A percentile compares a stretch with the other conserved stretches of the same genome.
phyloP scores from a whole-genome alignment of 2,113 vertebrate genomes.

The Ictalurus punctatus region DNA sequence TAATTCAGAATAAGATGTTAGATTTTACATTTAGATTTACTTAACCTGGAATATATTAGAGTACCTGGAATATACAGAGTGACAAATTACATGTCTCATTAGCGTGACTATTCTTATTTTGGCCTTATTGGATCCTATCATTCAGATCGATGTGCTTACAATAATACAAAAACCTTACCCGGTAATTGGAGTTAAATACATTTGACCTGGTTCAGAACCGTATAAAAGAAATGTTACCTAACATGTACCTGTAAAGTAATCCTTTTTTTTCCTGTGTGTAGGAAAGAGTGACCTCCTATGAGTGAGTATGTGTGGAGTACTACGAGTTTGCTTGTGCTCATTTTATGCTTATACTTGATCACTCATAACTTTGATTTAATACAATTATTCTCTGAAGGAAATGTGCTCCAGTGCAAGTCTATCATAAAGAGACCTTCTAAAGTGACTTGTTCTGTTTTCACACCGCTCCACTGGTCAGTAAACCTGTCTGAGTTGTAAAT shows the following conservation, averaged over 20 bases:
- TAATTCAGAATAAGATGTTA: not conserved
- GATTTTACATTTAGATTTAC: not conserved
- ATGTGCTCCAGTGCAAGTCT: not conserved
- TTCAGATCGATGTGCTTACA: not conserved
- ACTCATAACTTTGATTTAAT: not conserved
- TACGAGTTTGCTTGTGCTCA: not conserved
- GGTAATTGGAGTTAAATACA: not conserved
- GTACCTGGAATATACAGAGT: not conserved
- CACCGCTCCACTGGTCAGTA: not conserved
- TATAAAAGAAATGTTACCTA: too few relatives aligned
- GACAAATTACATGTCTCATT: not conserved
- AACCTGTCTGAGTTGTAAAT: not conserved
- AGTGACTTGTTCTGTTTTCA: not conserved
- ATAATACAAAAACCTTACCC: not conserved
- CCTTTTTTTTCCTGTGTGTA: not conserved
- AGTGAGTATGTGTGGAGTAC: not conserved
- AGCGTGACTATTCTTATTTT: not conserved
- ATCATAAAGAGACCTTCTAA: slow-evolving; percentile 1
- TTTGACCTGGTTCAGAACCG: too few relatives aligned
- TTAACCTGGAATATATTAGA: not conserved
- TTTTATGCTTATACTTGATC: not conserved
- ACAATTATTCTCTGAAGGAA: not conserved
- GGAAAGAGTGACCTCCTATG: not conserved
- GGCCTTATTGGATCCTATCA: not conserved
- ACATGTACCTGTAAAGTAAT: not conserved